Evolutionary conservation across 1,140 invertebrate genomes (phyloP).

Genomic region (Argopecten irradians): DNA sequence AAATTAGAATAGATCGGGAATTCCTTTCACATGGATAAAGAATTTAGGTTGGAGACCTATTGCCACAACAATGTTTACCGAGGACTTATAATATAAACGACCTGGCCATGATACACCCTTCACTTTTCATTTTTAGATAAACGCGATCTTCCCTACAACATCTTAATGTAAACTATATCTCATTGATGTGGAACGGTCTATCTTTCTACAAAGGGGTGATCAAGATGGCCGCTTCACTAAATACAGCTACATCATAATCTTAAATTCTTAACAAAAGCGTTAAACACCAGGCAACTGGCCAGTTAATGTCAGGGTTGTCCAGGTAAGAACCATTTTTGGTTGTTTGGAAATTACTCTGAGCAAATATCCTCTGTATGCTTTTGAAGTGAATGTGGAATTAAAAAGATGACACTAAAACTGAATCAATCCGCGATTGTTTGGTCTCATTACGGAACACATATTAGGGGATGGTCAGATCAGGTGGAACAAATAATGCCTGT

Average conservation of each 20-base stretch:
- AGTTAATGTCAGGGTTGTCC: neutral
- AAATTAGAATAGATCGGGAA: neutral
- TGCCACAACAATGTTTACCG: neutral
- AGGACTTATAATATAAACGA: neutral
- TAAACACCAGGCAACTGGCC: neutral
- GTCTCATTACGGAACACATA: neutral
- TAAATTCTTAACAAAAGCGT: conserved; percentile 1
- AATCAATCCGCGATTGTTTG: conserved; percentile 7
- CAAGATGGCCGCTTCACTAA: neutral
- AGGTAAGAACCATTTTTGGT: conserved; percentile 15
- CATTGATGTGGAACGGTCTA: neutral
- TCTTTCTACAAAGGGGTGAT: neutral
- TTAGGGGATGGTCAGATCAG: neutral
- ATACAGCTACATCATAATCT: neutral
- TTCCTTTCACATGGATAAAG: neutral
- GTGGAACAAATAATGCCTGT: neutral
- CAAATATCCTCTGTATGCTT: conserved; percentile 21
- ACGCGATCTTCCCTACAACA: neutral
- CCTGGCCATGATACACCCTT: neutral
- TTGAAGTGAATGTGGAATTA: conserved; percentile 22
- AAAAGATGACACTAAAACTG: neutral
- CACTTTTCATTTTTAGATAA: neutral
- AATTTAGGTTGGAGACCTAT: neutral
- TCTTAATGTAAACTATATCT: neutral
- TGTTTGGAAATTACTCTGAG: conserved; percentile 22